Base-by-base conservation (phyloP, 37 sponge, comb jelly and placozoan genomes). In the Theonella swinhoei region DNA sequence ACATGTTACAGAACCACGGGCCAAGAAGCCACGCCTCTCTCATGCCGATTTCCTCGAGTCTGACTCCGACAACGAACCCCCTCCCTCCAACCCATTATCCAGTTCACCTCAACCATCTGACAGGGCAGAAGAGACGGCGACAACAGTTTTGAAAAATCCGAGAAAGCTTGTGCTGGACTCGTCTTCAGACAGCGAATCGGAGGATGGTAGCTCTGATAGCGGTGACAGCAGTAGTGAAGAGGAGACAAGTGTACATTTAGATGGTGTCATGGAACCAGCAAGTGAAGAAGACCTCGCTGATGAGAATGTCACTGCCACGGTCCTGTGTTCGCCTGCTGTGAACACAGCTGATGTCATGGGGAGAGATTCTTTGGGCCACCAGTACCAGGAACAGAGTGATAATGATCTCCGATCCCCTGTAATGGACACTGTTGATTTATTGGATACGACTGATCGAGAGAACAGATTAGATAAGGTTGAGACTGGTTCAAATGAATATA, bases 11-110 rank as follows among this genome's bases (percentile, higher is more conserved):
- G 34, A 28, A 20, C 54, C 54, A 47, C 54, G 14, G 0, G 35
- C 65, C 3, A 72, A 82, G 43, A 60, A 42, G 24, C 83, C 83
- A 24, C 39, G 74, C 0, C 73, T 82, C 0, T 73, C 83, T 31
- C 28, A n/a, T 5, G 29, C 29, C 29, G 64, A 61, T 8, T 82
- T 82, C 64, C 39, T 82, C 61, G 74, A 62, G 31, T 72, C 73
- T 24, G 81, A 81, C 8, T 83, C 66, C n/a, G 74, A 73, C 38
- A 35, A 73, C 26, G 74, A 30, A 33, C 25, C 29, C 26, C n/a
- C n/a, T n/a, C n/a, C n/a, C n/a, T n/a, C n/a, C n/a, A n/a, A n/a
- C n/a, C n/a, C n/a, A n/a, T n/a, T n/a, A n/a, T n/a, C n/a, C n/a
- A n/a, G n/a, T n/a, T n/a, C n/a, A n/a, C n/a, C n/a, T n/a, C 7